Base-by-base conservation (phyloP, 2,888 invertebrate species). In the Camptogramma bilineatum region DNA sequence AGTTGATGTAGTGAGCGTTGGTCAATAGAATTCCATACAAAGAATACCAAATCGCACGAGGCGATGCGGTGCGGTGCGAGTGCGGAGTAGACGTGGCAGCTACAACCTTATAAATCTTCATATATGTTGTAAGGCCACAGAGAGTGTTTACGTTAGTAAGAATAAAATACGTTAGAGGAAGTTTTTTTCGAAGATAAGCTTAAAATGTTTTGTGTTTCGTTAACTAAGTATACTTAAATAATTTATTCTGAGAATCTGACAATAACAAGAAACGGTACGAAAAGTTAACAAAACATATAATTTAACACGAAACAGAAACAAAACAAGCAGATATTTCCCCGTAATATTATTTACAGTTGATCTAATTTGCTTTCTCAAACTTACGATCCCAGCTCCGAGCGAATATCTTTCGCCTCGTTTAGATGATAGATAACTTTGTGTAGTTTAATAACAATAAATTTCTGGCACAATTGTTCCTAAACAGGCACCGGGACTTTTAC, bases 371-470 rank as follows among this genome's bases (percentile, higher is more conserved):
- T 63, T 64, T 61, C 64, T 66, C 44, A 42, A 58, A 62, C 63
- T 68, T 69, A 63, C 58, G 66, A 64, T 62, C 54, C 55, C 7
- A 51, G 52, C 56, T 64, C 17, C 39, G 52, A 31, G 57, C 54
- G 63, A 61, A 60, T 66, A 67, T 68, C 64, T 69, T 51, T 65
- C 64, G 66, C 62, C 72, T 70, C 72, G 70, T 69, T 72, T 62
- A 69, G 72, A 72, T 72, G 72, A 72, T 63, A 70, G 70, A 72
- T 70, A 70, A 51, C 70, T 69, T 51, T 61, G 60, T 58, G 58
- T 70, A 57, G 50, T 69, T 62, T 69, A 69, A 70, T 72, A 70
- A 70, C 70, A 62, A 72, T 69, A 72, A 64, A 72, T 72, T 69
- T 54, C 5, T 61, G 48, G 62, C 62, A 72, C 70, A 70, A 70